Evolutionary conservation across 1,140 invertebrate genomes (phyloP).

Genomic region (Meloidogyne hapla): DNA sequence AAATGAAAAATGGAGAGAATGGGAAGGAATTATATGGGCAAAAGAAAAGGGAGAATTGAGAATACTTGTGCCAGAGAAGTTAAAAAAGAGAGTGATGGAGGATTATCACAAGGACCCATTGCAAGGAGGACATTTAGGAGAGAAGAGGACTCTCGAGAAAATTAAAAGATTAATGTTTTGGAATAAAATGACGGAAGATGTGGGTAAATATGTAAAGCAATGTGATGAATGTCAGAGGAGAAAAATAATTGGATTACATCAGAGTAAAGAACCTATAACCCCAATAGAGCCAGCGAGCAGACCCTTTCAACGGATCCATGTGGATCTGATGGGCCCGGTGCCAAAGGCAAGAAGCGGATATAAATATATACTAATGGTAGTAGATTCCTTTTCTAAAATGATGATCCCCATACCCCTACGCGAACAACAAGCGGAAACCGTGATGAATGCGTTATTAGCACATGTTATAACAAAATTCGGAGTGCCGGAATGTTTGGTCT

Average conservation of each 20-base stretch:
- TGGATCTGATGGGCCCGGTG: background rate
- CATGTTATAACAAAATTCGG: too few species aligned
- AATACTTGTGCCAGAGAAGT: background rate
- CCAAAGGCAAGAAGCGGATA: background rate
- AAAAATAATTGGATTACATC: background rate
- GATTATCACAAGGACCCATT: constrained; percentile 9
- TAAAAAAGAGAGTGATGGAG: background rate
- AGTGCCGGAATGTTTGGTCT: too few species aligned
- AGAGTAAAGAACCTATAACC: background rate
- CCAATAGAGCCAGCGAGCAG: background rate
- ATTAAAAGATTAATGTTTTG: constrained; percentile 14
- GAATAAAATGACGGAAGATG: background rate
- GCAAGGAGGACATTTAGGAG: constrained; percentile 17
- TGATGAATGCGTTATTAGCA: background rate
- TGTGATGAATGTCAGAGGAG: constrained; percentile 16
- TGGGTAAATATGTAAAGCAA: background rate
- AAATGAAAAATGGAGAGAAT: background rate
- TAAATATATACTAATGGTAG: constrained; percentile 7
- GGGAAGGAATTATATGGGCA: background rate
- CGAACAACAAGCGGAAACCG: constrained; percentile 18
- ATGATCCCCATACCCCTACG: background rate
- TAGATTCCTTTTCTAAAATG: constrained; percentile 24
- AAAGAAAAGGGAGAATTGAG: constrained; percentile 1
- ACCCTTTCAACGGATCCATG: constrained; percentile 3
- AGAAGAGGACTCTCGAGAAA: background rate